These are phyloP conservation scores for Axis porcinus DNA, from an alignment of 2,113 vertebrate species.

Conservation along the genomic window DNA sequence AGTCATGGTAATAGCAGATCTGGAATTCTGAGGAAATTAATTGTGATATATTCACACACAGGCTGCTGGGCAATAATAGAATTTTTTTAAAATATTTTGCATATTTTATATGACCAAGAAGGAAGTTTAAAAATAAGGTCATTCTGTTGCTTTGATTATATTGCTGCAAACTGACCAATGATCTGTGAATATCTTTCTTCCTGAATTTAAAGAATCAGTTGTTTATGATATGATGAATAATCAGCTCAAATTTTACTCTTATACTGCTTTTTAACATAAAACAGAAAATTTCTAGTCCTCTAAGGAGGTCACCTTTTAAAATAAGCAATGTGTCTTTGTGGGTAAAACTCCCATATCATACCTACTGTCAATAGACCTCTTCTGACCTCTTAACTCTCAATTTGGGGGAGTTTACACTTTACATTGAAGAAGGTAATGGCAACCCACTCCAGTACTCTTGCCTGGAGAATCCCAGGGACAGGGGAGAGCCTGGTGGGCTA, in stretches of 20 bases:
- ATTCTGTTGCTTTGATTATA: background rate
- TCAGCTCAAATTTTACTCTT: background rate
- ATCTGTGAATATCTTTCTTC: background rate
- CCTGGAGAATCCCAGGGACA: background rate
- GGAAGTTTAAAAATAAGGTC: background rate
- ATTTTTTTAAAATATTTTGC: conserved; percentile 3
- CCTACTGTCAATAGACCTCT: background rate
- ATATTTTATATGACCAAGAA: background rate
- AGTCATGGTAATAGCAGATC: background rate
- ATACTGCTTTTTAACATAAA: background rate
- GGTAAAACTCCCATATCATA: background rate
- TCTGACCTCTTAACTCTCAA: background rate
- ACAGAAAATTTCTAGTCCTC: background rate
- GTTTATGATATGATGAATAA: background rate
- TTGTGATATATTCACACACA: background rate
- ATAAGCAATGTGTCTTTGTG: background rate
- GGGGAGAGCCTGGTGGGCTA: background rate
- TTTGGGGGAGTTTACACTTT: background rate
- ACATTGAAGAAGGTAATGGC: background rate
- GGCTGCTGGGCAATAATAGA: background rate
- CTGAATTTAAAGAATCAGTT: background rate
- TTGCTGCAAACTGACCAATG: background rate
- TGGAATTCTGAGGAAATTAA: background rate
- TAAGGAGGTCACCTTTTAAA: background rate
- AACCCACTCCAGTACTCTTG: background rate